Conservation (phyloP, 2,113 vertebrate species). For the Tyrannus savana region DNA sequence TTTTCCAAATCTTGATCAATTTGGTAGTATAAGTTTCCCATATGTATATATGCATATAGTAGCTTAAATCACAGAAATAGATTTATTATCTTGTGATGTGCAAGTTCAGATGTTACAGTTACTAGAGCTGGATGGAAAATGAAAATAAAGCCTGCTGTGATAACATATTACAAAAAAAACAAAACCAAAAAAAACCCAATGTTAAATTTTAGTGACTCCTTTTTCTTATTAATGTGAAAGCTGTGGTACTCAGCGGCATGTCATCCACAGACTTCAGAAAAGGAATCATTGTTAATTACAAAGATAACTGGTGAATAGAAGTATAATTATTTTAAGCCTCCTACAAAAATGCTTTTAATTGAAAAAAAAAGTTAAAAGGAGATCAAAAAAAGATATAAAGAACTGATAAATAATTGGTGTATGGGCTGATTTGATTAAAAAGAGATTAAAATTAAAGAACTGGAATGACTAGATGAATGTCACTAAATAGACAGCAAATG, state of each 20-base stretch:
- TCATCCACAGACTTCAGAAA: neutral
- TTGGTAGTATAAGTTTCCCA: neutral
- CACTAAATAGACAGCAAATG: neutral
- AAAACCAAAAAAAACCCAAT: neutral
- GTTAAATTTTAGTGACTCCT: neutral
- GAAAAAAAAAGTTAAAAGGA: neutral
- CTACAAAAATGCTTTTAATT: slow-evolving; percentile 5
- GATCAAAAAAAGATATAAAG: neutral
- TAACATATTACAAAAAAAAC: neutral
- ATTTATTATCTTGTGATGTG: neutral
- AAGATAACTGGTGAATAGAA: neutral
- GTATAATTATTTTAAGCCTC: neutral
- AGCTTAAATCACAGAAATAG: neutral
- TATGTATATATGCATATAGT: neutral
- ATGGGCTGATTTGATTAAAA: neutral
- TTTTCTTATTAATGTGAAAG: neutral
- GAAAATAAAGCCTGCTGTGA: neutral
- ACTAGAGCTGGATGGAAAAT: neutral
- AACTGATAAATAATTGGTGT: slow-evolving; percentile 23
- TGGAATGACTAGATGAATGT: neutral
- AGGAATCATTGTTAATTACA: neutral
- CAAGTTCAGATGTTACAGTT: neutral
- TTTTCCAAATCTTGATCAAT: neutral
- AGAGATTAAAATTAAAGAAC: neutral
- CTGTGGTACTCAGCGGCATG: neutral